phyloP scores from a whole-genome alignment of 2,888 invertebrate genomes.

The Meloe dianella region DNA sequence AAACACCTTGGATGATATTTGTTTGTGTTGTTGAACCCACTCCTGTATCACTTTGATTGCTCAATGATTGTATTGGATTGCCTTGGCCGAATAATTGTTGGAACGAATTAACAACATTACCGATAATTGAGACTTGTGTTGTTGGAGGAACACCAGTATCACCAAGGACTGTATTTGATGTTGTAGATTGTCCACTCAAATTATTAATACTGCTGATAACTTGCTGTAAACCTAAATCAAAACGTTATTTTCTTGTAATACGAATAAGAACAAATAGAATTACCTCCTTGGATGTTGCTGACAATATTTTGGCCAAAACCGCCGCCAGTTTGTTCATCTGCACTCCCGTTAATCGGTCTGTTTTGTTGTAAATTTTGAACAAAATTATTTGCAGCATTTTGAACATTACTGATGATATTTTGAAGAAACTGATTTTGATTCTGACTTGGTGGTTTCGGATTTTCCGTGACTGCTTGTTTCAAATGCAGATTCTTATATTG shows the following conservation, averaged over 20 bases:
- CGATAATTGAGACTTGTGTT: constrained; percentile 17
- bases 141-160: constrained; percentile 13
- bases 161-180: constrained; percentile 9
- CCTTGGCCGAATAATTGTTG: constrained; percentile 17
- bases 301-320: constrained; percentile 30
- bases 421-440: constrained; percentile 27
- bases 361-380: constrained; percentile 23
- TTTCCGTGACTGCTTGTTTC: constrained; percentile 24
- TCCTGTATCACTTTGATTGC: constrained; percentile 21
- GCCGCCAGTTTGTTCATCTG: constrained; percentile 25
- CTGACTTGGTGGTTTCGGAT: constrained; percentile 16
- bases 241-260: neutral
- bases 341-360: constrained; percentile 21
- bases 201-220: constrained; percentile 22
- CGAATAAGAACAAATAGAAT: neutral
- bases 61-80: constrained; percentile 13
- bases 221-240: constrained; percentile 19
- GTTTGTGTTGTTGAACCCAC: neutral
- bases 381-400: constrained; percentile 32
- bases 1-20: constrained; percentile 19
- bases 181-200: constrained; percentile 9
- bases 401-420: constrained; percentile 30
- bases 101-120: constrained; percentile 17
- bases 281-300: constrained; percentile 27
- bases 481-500: constrained; percentile 23